Evolutionary conservation across 1,140 invertebrate species (phyloP), one percentile per base, ranked within the genome.

Genomic region (Drosophila pseudoananassae): DNA sequence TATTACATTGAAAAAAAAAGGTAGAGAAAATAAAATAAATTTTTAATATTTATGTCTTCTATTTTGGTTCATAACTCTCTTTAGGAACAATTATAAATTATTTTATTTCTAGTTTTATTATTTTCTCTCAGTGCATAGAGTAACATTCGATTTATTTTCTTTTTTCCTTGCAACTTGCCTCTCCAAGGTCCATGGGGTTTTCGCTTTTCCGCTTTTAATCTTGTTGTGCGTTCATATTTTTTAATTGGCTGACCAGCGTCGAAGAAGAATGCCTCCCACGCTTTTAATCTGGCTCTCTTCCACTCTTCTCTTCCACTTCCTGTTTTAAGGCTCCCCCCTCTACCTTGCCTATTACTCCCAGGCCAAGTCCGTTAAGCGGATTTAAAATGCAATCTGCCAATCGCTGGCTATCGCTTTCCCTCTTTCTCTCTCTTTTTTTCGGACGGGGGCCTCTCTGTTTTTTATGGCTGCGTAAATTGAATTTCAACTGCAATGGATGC

Each of bases 381-480:
- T 69, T 69, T 69, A 69, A 69, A 69, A 69, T 69, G 66, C 66
- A 69, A 69, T 69, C 66, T 69, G 66, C 66, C 66, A 69, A 69
- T 69, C 65, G 65, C 40, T 38, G 50, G 20, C 63, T 69, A 64
- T 64, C 64, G 1, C 23, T 25, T 5, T 14, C n/a, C 31, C 7
- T 12, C 29, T 8, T 27, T 9, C 31, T 2, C 9, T 15, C 29
- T 10, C 6, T 3, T 14, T 15, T 43, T 8, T 1, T 10, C 6
- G 0, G 0, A 20, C 0, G 8, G 4, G 52, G 47, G 38, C 7
- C 46, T 51, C 38, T 79, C 56, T 69, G 54, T 76, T 76, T 80
- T 81, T 80, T 76, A 81, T 80, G 72, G 66, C 58, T 80, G 58
- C 78, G 60, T 80, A 81, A 75, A 80, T 80, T 80, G 78, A 80